These are phyloP conservation scores for Echinarachnius parma DNA, from an alignment of 53 echinoderm and acorn worm species.

Conservation along the genomic window DNA sequence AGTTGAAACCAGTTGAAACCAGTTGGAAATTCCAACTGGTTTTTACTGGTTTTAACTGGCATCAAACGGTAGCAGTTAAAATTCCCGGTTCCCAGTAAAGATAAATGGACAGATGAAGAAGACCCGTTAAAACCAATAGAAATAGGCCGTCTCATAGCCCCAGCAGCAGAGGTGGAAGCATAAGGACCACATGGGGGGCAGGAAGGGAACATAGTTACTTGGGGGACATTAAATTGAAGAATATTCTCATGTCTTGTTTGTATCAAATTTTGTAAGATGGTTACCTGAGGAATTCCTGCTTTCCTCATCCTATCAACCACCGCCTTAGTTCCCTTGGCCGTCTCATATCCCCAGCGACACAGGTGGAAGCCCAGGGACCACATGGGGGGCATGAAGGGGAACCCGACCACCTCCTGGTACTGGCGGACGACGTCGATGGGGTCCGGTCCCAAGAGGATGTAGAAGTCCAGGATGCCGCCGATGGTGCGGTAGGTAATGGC, in stretches of 20 bases:
- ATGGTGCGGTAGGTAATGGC: slow-evolving; percentile 83
- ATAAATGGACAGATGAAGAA: no score
- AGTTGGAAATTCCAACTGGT: no score
- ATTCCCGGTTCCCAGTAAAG: no score
- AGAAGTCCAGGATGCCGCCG: slow-evolving; percentile 85
- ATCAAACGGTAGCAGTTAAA: no score
- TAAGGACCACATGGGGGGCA: slow-evolving; percentile 92
- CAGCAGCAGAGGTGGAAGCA: slow-evolving; percentile 96
- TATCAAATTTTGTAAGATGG: no score
- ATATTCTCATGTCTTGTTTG: no score
- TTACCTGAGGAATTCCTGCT: slow-evolving; percentile 79
- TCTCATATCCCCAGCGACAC: slow-evolving; percentile 90
- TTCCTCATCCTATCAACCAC: slow-evolving; percentile 79
- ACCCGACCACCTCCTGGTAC: slow-evolving; percentile 88
- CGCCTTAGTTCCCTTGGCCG: slow-evolving; percentile 74
- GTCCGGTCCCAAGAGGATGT: slow-evolving; percentile 81
- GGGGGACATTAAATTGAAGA: no score
- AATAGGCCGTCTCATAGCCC: slow-evolving; percentile 83
- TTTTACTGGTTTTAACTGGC: no score
- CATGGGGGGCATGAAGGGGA: slow-evolving; percentile 83
- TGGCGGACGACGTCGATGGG: slow-evolving; percentile 82
- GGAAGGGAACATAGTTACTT: no score
- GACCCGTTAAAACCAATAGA: no score
- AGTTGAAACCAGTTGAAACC: no score
- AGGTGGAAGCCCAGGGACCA: slow-evolving; percentile 97